Evolutionary conservation across 2,888 invertebrate genomes (phyloP).

Genomic region (Agriopis leucophaearia): DNA sequence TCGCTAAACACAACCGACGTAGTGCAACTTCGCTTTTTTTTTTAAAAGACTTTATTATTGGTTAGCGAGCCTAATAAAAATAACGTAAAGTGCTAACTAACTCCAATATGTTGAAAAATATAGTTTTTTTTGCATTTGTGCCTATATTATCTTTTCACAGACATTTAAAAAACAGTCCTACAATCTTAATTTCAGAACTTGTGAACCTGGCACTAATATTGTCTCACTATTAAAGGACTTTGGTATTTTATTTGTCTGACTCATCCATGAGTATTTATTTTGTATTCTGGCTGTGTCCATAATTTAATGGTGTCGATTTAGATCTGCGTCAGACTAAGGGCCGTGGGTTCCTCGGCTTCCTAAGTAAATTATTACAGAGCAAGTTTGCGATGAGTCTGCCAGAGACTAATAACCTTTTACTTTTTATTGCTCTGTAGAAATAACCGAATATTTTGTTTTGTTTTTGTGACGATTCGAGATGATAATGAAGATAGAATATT

Average conservation of each 20-base stretch:
- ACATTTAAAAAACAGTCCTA: too few species aligned
- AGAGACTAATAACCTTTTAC: conserved; percentile 77
- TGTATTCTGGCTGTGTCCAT: not conserved
- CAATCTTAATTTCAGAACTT: too few species aligned
- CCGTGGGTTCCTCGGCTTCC: conserved; percentile 53
- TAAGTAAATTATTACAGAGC: conserved; percentile 82
- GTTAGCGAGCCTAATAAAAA: too few species aligned
- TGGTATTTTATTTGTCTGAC: too few species aligned
- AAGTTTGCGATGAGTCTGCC: conserved; percentile 81
- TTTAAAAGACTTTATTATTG: too few species aligned
- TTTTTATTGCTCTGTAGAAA: conserved; percentile 75
- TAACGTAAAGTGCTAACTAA: too few species aligned
- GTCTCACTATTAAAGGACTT: too few species aligned
- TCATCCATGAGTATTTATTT: not conserved
- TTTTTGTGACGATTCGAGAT: conserved; percentile 38
- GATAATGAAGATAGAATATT: not conserved
- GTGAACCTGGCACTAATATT: too few species aligned
- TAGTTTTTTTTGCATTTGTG: too few species aligned
- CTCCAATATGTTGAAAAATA: too few species aligned
- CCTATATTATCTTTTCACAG: too few species aligned
- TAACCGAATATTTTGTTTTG: conserved; percentile 64
- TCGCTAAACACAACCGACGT: conserved; percentile 36
- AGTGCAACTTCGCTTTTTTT: not conserved
- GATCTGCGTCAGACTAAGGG: conserved; percentile 23
- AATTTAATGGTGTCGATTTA: conserved; percentile 11